Evolutionary conservation across 2,113 vertebrate genomes (phyloP).

Genomic region (Aramus guarauna): DNA sequence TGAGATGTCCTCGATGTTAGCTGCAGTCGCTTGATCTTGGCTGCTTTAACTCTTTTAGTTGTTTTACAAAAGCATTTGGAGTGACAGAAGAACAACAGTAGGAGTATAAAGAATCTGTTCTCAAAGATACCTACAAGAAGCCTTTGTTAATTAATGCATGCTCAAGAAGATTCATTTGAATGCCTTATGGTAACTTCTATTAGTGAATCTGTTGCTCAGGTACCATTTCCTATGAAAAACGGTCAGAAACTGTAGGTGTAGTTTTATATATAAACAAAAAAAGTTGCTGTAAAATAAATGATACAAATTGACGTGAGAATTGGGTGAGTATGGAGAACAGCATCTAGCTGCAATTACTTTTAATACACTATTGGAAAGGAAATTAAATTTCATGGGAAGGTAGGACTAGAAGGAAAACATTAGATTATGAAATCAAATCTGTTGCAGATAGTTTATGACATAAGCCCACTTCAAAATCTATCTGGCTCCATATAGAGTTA

Average conservation of each 20-base stretch:
- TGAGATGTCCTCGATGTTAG: not conserved
- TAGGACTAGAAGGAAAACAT: not conserved
- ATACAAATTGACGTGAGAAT: not conserved
- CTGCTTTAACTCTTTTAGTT: not conserved
- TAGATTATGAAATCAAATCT: not conserved
- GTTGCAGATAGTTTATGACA: not conserved
- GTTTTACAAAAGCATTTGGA: not conserved
- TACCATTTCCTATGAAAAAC: not conserved
- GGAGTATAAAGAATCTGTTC: not conserved
- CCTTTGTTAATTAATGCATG: not conserved
- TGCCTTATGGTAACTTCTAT: not conserved
- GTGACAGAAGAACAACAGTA: not conserved
- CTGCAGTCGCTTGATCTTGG: not conserved
- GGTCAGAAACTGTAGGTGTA: not conserved
- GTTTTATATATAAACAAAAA: not conserved
- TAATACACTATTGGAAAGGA: not conserved
- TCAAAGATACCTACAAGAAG: not conserved
- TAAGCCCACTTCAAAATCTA: not conserved
- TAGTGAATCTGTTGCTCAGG: not conserved
- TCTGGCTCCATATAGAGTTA: not conserved
- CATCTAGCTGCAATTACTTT: not conserved
- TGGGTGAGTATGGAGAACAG: not conserved
- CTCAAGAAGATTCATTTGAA: not conserved
- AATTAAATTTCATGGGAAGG: not conserved
- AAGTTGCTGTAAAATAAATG: not conserved